Percentiles rank a stretch among this genome's conserved stretches.
Evolutionary conservation across 2,888 invertebrate species (phyloP).

Genomic region (Poecilus cupreus): DNA sequence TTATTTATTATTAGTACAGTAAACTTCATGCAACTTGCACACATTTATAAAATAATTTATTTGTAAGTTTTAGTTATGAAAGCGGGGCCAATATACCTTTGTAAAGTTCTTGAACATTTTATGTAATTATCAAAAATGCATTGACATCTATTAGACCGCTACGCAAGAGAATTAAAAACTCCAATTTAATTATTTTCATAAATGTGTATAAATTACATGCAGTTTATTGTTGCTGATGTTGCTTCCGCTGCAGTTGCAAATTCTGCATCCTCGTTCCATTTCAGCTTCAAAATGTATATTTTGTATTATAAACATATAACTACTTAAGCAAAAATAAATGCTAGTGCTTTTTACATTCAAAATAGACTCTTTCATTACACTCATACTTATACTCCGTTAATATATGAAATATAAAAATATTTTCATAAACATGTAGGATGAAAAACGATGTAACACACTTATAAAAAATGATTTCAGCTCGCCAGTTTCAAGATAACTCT

Average conservation of each 20-base stretch:
- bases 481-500: neutral
- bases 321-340: slow-evolving; percentile 38
- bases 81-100: slow-evolving; percentile 19
- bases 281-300: slow-evolving; percentile 49
- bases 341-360: slow-evolving; percentile 44
- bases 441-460: too few relatives aligned
- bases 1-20: slow-evolving; percentile 1
- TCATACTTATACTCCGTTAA: neutral
- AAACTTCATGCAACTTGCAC: slow-evolving; percentile 6
- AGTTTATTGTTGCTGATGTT: neutral
- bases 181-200: neutral
- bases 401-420: slow-evolving; percentile 9
- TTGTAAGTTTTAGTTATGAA: neutral
- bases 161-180: neutral
- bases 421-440: neutral
- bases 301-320: slow-evolving; percentile 52
- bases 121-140: too few relatives aligned
- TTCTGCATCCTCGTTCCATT: slow-evolving; percentile 37
- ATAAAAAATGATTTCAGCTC: neutral
- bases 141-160: neutral
- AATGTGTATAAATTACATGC: slow-evolving; percentile 1
- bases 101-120: neutral
- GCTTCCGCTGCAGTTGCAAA: neutral
- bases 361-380: neutral
- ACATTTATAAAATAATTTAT: slow-evolving; percentile 2